A percentile compares a stretch with the other conserved stretches of the same genome.
Conservation (phyloP, 2,888 invertebrate species). For the Anarsia innoxiella region DNA sequence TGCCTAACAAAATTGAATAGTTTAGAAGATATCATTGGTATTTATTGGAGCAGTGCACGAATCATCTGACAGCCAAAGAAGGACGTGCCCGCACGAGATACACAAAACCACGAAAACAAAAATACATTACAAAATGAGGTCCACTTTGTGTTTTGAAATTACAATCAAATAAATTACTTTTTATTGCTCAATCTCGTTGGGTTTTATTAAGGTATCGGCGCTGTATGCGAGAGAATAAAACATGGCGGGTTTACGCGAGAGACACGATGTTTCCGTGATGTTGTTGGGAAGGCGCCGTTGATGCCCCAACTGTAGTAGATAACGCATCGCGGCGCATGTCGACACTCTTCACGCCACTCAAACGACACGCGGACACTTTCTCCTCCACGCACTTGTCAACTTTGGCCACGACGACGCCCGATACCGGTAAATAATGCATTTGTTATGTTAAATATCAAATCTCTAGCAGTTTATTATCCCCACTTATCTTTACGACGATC, state of each 20-base stretch:
- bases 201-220: slow-evolving; percentile 74
- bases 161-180: slow-evolving; percentile 76
- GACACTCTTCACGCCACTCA: slow-evolving; percentile 47
- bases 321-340: slow-evolving; percentile 50
- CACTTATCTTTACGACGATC: slow-evolving; percentile 18
- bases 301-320: slow-evolving; percentile 48
- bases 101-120: slow-evolving; percentile 72
- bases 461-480: slow-evolving; percentile 13
- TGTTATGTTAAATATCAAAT: slow-evolving; percentile 17
- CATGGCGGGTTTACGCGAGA: slow-evolving; percentile 68
- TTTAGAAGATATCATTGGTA: slow-evolving; percentile 44
- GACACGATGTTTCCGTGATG: slow-evolving; percentile 54
- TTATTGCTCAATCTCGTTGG: slow-evolving; percentile 76
- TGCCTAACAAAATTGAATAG: slow-evolving; percentile 52
- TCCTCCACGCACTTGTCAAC: slow-evolving; percentile 24
- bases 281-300: slow-evolving; percentile 29
- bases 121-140: slow-evolving; percentile 73
- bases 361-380: slow-evolving; percentile 36
- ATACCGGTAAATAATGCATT: slow-evolving; percentile 16
- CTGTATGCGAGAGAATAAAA: slow-evolving; percentile 67
- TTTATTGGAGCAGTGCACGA: slow-evolving; percentile 49
- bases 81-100: slow-evolving; percentile 63
- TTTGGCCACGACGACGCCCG: slow-evolving; percentile 14
- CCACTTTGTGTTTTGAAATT: slow-evolving; percentile 75
- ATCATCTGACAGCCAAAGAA: slow-evolving; percentile 43